These are phyloP conservation scores for Lagenorhynchus albirostris DNA, from an alignment of 2,113 vertebrate genomes.

Conservation along the genomic window DNA sequence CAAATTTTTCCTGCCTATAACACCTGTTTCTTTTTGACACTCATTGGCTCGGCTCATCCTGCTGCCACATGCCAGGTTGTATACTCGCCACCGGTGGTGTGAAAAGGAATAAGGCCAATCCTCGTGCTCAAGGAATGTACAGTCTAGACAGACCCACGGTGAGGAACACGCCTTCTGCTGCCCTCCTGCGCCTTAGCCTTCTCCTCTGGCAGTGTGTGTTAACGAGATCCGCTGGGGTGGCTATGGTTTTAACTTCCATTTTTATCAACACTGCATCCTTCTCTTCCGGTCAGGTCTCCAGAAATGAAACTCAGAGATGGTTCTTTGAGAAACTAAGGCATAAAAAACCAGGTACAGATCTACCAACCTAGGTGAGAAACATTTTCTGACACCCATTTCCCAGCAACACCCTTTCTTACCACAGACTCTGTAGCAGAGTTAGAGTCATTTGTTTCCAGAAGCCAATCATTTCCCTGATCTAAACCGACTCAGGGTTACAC, in stretches of 20 bases:
- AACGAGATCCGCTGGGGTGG: background rate
- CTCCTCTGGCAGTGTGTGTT: background rate
- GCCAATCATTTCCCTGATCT: background rate
- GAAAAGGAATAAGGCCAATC: background rate
- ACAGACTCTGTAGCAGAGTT: background rate
- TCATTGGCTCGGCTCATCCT: background rate
- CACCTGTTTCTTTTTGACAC: background rate
- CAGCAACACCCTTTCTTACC: background rate
- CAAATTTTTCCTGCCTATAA: background rate
- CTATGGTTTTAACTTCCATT: background rate
- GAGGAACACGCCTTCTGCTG: background rate
- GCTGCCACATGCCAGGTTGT: background rate
- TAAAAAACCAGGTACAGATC: background rate
- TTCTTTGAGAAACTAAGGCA: background rate
- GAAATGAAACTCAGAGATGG: background rate
- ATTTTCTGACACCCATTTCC: background rate
- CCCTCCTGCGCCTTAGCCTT: background rate
- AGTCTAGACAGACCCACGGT: background rate
- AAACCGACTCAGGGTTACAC: background rate
- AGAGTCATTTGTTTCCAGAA: background rate
- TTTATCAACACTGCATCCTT: background rate
- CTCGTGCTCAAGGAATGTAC: background rate
- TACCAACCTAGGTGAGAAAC: background rate
- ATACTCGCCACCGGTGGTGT: rapidly evolving
- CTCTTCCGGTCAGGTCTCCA: background rate